Base-by-base conservation (phyloP, 2,888 invertebrate species). In the Glaucopsyche alexis region DNA sequence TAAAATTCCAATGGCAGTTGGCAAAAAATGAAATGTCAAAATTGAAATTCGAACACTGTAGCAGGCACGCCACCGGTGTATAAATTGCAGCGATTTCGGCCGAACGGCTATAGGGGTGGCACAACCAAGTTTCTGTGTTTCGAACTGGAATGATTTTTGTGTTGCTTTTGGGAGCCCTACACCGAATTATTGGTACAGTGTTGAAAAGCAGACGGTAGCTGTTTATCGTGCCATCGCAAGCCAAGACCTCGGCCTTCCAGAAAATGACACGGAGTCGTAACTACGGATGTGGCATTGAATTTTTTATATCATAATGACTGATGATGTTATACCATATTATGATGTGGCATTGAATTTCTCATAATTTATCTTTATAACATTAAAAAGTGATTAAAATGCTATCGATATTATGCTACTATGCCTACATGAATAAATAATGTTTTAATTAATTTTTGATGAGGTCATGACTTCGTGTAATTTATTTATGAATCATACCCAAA, bases 151-250 rank as follows among this genome's bases (percentile, higher is more conserved):
- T 2, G 13, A 13, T 45, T 64, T 40, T 50, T 64, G 45, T 73
- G 64, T 52, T 29, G 29, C 29, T 71, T 42, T 74, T 70, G 64
- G 73, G 72, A 78, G 74, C 76, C 69, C 74, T 74, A 72, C 73
- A 71, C 73, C 65, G 75, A 71, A 72, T 72, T 76, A 64, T 74
- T 72, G 66, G 72, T 71, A 79, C 82, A 84, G 65, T 72, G 67
- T 72, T 74, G 75, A 84, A 83, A 83, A 83, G 80, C 81, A 78
- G 79, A 78, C 82, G 79, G 85, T 83, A 84, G 85, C 84, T 69
- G 80, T 79, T 80, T 81, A 84, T 84, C 84, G 79, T 79, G 78
- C 79, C 80, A 81, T 83, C 84, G 81, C 81, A 80, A 82, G 74
- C 70, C 75, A 80, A 80, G 79, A 80, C 80, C 80, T 79, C 79